Conservation (phyloP, 2,888 invertebrate species). For the Hypomecis atomaria region DNA sequence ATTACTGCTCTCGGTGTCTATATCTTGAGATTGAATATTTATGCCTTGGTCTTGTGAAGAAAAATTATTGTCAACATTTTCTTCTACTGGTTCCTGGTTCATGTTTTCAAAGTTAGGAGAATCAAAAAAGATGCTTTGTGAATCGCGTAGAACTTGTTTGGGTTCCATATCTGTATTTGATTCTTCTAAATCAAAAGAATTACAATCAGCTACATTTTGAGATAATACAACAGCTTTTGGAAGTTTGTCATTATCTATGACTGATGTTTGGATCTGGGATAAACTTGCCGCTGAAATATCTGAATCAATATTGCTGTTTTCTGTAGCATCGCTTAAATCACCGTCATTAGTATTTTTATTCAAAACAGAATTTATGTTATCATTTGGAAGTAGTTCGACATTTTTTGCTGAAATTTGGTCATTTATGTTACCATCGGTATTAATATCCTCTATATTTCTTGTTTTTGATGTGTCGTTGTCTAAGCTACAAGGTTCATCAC, state of each 20-base stretch:
- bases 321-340: neutral
- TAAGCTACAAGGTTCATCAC: neutral
- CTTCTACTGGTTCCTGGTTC: neutral
- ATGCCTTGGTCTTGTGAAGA: neutral
- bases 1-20: conserved; percentile 35
- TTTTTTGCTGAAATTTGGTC: neutral
- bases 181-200: neutral
- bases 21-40: conserved; percentile 24
- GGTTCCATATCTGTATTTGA: neutral
- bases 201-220: conserved; percentile 5
- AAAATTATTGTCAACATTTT: neutral
- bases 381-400: neutral
- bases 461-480: neutral
- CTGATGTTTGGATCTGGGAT: conserved; percentile 23
- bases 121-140: neutral
- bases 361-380: neutral
- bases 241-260: conserved; percentile 6
- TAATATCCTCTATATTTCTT: neutral
- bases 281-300: conserved; percentile 26
- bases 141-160: neutral
- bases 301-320: neutral
- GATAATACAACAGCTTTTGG: conserved; percentile 3
- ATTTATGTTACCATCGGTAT: neutral
- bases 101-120: neutral
- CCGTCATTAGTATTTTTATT: neutral